Evolutionary conservation across 2,888 invertebrate species (phyloP), one percentile per base, ranked within the genome.

Genomic region (Leucophora obtusa): DNA sequence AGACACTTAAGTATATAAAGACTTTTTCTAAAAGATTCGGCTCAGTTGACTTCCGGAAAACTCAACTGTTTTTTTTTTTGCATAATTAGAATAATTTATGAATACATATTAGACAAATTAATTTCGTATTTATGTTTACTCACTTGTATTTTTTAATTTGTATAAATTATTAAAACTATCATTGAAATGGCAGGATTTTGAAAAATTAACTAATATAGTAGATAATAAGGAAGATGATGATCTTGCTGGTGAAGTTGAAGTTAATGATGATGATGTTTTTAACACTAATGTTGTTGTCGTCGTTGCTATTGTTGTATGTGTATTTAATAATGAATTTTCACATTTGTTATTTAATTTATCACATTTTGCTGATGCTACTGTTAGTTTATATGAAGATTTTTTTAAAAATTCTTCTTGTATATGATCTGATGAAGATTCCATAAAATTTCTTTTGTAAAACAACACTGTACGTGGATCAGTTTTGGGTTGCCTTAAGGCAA

Each of bases 131-230:
- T n/a, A n/a, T 28, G 15, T 38, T 50, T 69, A 83, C 83, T 83
- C 75, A 83, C 83, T 83, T 79, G 80, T 81, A 63, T 77, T 80
- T 79, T 76, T 79, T 66, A 69, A 70, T 81, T 83, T 82, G 74
- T 81, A 68, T 63, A 75, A 58, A 82, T 74, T 75, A 72, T 70
- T 72, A 47, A 81, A 74, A 71, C 65, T 74, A 63, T 60, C 69
- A 51, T 74, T 80, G 59, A 81, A 70, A 77, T 81, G 81, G 81
- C 81, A 77, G 81, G 81, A 74, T 70, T 77, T 73, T 60, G 50
- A 70, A 62, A 60, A 66, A 58, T 73, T 73, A 81, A 74, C 73
- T 74, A 77, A 77, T 70, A 33, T 59, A 47, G 58, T 66, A 38
- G 53, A 70, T 65, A 43, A 56, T 35, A 56, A 43, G 28, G 35